phyloP scores from a whole-genome alignment of 2,113 vertebrate genomes.

The Marcusenius ussheri region DNA sequence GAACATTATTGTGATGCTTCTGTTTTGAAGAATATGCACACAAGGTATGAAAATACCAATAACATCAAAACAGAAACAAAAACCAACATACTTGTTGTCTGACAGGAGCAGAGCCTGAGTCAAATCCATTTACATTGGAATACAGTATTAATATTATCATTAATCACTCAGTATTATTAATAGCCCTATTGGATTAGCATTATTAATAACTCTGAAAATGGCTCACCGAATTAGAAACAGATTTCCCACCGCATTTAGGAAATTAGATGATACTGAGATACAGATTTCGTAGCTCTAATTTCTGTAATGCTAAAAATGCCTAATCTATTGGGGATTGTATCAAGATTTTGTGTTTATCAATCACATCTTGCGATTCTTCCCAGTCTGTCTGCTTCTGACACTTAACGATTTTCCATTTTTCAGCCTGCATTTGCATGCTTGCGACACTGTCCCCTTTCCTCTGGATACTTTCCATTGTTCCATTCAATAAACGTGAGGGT shows the following conservation, averaged over 20 bases:
- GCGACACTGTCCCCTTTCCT: neutral
- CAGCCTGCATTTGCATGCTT: neutral
- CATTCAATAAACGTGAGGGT: neutral
- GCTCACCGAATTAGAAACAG: neutral
- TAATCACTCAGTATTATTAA: neutral
- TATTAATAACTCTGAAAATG: slow-evolving; percentile 1
- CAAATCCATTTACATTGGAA: neutral
- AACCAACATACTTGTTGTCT: neutral
- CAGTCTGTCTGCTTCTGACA: neutral
- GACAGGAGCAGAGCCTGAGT: neutral
- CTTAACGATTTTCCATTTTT: neutral
- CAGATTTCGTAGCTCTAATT: neutral
- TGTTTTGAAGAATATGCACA: neutral
- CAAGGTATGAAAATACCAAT: neutral
- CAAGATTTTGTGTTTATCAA: neutral
- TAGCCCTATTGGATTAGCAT: neutral
- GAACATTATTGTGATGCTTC: neutral
- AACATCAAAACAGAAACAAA: neutral
- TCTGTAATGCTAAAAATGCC: neutral
- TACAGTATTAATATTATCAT: neutral
- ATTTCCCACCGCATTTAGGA: neutral
- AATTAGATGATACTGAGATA: neutral
- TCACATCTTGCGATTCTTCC: neutral
- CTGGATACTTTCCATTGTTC: neutral
- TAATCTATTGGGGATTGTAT: neutral